These are phyloP conservation scores for Dryoscopus gambensis DNA, from an alignment of 2,113 vertebrate species.

Conservation along the genomic window DNA sequence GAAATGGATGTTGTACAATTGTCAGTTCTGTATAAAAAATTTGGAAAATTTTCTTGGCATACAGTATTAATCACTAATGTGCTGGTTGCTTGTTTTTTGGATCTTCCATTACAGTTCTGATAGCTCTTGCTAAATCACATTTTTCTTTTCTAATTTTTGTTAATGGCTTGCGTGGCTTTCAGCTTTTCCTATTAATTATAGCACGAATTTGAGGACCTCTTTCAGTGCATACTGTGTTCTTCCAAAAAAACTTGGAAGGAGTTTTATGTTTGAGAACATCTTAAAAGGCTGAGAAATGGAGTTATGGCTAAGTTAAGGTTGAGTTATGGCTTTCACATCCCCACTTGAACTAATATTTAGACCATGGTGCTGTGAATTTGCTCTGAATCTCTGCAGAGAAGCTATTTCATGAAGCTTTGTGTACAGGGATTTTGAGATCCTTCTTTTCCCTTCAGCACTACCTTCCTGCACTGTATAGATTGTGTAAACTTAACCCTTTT, in stretches of 20 bases:
- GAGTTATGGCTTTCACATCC: background rate
- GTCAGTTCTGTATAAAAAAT: background rate
- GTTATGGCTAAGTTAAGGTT: background rate
- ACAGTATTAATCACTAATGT: background rate
- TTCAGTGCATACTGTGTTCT: background rate
- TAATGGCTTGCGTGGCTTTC: background rate
- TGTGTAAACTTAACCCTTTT: constrained; percentile 40
- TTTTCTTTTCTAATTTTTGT: background rate
- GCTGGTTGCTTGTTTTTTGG: background rate
- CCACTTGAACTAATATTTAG: background rate
- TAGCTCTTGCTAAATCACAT: background rate
- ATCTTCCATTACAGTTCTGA: background rate
- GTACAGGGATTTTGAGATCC: background rate
- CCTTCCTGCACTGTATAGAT: background rate
- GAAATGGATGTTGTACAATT: background rate
- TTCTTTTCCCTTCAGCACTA: background rate
- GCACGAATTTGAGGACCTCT: background rate
- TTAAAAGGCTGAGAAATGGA: background rate
- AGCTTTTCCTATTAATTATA: background rate
- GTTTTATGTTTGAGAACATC: background rate
- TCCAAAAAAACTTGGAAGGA: background rate
- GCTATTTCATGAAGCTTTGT: background rate
- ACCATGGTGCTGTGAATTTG: background rate
- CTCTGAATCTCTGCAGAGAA: constrained; percentile 5
- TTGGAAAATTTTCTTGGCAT: background rate